A percentile compares a stretch with the other conserved stretches of the same genome.
phyloP scores from a whole-genome alignment of 2,888 invertebrate species.

The Eumacrocentrus americanus region DNA sequence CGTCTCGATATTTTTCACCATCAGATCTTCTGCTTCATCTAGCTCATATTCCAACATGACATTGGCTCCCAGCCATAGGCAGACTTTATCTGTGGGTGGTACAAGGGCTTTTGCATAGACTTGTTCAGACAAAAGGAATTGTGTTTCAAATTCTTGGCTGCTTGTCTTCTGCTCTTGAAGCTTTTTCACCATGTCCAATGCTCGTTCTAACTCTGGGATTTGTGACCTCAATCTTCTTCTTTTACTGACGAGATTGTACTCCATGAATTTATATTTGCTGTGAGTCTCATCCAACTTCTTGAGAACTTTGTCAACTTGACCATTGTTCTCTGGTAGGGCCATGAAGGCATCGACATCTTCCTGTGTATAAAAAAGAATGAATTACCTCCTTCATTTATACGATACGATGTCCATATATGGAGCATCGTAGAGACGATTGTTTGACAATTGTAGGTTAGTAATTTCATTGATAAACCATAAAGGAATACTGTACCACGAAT shows the following conservation, averaged over 20 bases:
- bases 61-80: slow-evolving; percentile 86
- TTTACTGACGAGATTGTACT: slow-evolving; percentile 86
- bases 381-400: background rate
- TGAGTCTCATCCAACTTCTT: slow-evolving; percentile 90
- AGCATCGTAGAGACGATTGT: background rate
- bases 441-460: slow-evolving; percentile 9
- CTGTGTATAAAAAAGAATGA: slow-evolving; percentile 58
- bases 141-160: slow-evolving; percentile 76
- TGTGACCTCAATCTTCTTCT: slow-evolving; percentile 86
- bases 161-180: slow-evolving; percentile 78
- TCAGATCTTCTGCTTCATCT: slow-evolving; percentile 84
- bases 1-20: slow-evolving; percentile 82
- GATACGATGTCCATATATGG: slow-evolving; percentile 19
- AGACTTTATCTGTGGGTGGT: slow-evolving; percentile 88
- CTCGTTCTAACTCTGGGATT: slow-evolving; percentile 92
- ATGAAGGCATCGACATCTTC: slow-evolving; percentile 96
- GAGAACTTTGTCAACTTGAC: slow-evolving; percentile 84
- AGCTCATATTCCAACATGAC: slow-evolving; percentile 96
- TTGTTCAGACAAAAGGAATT: slow-evolving; percentile 92
- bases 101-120: slow-evolving; percentile 81
- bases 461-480: slow-evolving; percentile 15
- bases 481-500: slow-evolving; percentile 75
- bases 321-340: slow-evolving; percentile 80
- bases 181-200: slow-evolving; percentile 89
- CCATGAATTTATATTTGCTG: slow-evolving; percentile 97